phyloP scores from a whole-genome alignment of 2,113 vertebrate genomes.

The Catharus bicknelli region DNA sequence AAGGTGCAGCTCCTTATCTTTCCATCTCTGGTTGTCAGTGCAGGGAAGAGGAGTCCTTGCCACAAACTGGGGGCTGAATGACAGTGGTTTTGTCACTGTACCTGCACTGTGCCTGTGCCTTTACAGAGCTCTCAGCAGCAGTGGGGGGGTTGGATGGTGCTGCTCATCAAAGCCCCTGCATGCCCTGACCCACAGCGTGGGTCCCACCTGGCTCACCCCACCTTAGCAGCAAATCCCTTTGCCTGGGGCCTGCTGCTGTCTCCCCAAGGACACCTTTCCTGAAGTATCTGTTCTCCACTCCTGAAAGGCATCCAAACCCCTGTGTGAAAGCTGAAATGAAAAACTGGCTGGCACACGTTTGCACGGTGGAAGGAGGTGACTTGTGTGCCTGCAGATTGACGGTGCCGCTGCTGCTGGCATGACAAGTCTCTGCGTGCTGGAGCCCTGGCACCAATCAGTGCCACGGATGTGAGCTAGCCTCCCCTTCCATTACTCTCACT shows the following conservation, averaged over 20 bases:
- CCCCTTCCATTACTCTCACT: conserved; percentile 25
- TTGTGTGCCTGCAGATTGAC: conserved; percentile 46
- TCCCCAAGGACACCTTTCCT: conserved; percentile 35
- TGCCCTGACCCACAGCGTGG: not conserved
- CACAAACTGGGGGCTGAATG: not conserved
- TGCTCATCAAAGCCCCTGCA: not conserved
- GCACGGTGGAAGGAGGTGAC: conserved; percentile 7
- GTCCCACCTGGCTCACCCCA: not conserved
- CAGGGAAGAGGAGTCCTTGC: not conserved
- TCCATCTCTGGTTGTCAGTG: not conserved
- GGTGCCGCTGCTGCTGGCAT: conserved; percentile 29
- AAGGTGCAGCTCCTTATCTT: not conserved
- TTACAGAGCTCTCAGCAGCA: not conserved
- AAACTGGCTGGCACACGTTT: conserved; percentile 28
- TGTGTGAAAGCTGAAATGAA: conserved; percentile 31
- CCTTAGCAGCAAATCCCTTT: not conserved
- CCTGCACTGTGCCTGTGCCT: not conserved
- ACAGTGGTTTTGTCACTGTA: too few relatives aligned
- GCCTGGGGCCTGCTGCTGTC: not conserved
- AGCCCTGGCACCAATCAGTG: conserved; percentile 52
- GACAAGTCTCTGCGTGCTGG: conserved; percentile 42
- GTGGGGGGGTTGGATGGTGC: not conserved
- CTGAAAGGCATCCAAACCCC: conserved; percentile 61
- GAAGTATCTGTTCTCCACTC: not conserved
- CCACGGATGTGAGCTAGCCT: conserved; percentile 40